Evolutionary conservation across 1,140 invertebrate species (phyloP), one percentile per base, ranked within the genome.

Genomic region (Cotesia glomerata): DNA sequence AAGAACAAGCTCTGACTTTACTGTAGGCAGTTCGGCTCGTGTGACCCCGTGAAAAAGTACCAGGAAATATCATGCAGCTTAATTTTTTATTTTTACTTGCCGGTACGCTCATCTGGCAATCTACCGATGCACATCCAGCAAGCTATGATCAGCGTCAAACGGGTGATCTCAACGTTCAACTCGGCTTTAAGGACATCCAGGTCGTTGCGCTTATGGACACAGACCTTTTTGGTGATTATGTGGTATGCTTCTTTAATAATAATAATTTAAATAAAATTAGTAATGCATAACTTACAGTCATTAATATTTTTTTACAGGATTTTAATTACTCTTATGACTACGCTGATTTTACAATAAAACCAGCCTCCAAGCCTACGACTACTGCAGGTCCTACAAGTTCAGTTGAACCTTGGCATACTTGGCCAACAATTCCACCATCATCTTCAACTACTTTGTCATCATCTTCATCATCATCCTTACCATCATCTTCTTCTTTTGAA

Each of bases 171-270:
- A 95, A 95, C 84, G 91, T 95, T 54, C 93, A 93, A 78, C 86
- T 95, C 58, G 91, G 93, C 80, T 83, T 94, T 63, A 94, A 94
- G 84, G 92, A 94, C 84, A 85, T 95, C 65, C 89, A 92, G 78
- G 90, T 95, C 76, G 88, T 94, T 73, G 93, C 93, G 36, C 79
- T 94, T 45, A 75, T 91, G 16, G 85, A 89, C 67, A 89, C 90
- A 67, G 88, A 89, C 16, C 16, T 84, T 0, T 78, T 90, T 65
- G 85, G 86, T 16, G 87, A 89, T 81, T 88, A 90, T 74, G 87
- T 88, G 85, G 88, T 89, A 71, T 36, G 64, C 35, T 36, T 74
- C 4, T n/a, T 58, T 26, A 26, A 26, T 26, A 26, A 26, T 26
- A 26, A 26, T 26, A 26, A 26, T n/a, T 13, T 34, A 73, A 45